Conservation (phyloP, 2,113 vertebrate genomes). For the Garra rufa region DNA sequence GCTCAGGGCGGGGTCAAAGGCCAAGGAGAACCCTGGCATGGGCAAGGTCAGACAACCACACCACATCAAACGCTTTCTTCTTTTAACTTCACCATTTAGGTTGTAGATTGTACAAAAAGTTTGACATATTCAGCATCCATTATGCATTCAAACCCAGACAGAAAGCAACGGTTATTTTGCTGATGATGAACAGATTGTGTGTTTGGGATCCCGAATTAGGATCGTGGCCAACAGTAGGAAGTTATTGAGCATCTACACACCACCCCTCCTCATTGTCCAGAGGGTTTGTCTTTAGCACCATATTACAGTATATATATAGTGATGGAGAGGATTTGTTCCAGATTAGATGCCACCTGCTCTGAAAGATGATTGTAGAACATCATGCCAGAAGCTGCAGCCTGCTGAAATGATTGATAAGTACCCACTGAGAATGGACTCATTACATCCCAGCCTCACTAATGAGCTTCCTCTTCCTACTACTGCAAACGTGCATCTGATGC, state of each 20-base stretch:
- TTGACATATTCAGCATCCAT: background rate
- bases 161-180: background rate
- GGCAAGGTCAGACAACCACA: conserved; percentile 85
- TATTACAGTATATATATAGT: conserved; percentile 71
- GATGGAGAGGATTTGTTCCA: conserved; percentile 71
- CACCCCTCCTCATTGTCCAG: conserved; percentile 74
- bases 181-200: conserved; percentile 43
- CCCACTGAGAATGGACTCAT: conserved; percentile 65
- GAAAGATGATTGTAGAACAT: conserved; percentile 63
- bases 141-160: background rate
- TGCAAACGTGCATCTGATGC: conserved; percentile 50
- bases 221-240: conserved; percentile 66
- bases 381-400: conserved; percentile 69
- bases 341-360: conserved; percentile 77
- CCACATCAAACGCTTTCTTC: background rate
- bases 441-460: conserved; percentile 64
- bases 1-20: conserved; percentile 91
- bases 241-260: conserved; percentile 67
- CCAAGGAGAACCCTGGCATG: conserved; percentile 96
- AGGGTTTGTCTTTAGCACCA: conserved; percentile 71
- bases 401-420: conserved; percentile 68
- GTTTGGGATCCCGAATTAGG: conserved; percentile 58
- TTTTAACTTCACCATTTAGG: background rate
- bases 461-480: conserved; percentile 60
- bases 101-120: background rate